Evolutionary conservation across 2,113 vertebrate species (phyloP).

Genomic region (Dicentrarchus labrax): DNA sequence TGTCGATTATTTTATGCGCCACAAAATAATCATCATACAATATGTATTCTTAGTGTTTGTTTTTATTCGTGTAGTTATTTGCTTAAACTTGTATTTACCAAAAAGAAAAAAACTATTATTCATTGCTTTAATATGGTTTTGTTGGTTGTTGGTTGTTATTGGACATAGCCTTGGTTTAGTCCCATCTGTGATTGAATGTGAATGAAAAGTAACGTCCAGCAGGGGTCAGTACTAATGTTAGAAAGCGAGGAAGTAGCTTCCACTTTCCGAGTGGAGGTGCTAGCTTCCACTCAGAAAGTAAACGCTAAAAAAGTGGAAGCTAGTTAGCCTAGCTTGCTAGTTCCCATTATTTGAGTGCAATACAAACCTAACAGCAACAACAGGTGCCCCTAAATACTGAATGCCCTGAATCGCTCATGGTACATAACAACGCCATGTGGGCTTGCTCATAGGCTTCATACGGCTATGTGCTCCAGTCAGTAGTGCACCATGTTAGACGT

Average conservation of each 20-base stretch:
- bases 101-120: too few species aligned
- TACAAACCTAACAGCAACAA: neutral
- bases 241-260: neutral
- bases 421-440: neutral
- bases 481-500: too few species aligned
- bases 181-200: neutral
- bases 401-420: neutral
- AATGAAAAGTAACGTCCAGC: neutral
- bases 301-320: too few species aligned
- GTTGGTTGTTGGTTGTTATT: neutral
- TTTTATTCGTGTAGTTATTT: neutral
- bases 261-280: neutral
- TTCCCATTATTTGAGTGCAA: neutral
- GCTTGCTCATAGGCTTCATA: too few species aligned
- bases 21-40: too few species aligned
- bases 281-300: neutral
- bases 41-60: neutral
- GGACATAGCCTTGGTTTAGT: neutral
- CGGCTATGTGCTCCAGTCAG: too few species aligned
- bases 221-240: neutral
- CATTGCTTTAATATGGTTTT: too few species aligned
- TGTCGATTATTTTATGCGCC: slow-evolving; percentile 25
- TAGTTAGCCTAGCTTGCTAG: neutral
- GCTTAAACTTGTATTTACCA: neutral
- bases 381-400: neutral